A percentile compares a stretch with the other conserved stretches of the same genome.
Evolutionary conservation across 1,140 invertebrate genomes (phyloP).

Genomic region (Drosophila elegans): DNA sequence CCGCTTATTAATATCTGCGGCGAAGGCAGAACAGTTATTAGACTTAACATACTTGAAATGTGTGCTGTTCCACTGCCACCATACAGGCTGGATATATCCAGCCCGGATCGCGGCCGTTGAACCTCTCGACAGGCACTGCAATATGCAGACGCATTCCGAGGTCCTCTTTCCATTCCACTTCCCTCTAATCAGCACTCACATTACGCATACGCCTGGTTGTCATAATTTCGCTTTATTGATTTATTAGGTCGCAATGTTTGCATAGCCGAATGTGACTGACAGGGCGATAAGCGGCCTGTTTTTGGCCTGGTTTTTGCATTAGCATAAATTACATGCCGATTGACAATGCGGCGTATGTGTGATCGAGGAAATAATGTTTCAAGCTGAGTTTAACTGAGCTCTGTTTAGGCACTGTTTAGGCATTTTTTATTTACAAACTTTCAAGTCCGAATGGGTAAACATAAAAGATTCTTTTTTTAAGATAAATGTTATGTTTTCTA

Average conservation of each 20-base stretch:
- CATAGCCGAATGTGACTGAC: slow-evolving; percentile 42
- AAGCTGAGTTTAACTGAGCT: slow-evolving; percentile 1
- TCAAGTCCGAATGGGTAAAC: too few species aligned
- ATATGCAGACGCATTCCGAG: slow-evolving; percentile 1
- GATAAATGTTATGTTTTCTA: too few species aligned
- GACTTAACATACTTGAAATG: slow-evolving; percentile 52
- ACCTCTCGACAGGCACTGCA: slow-evolving; percentile 2
- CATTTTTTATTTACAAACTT: not conserved
- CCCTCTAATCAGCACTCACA: slow-evolving; percentile 53
- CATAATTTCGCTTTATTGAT: slow-evolving; percentile 65
- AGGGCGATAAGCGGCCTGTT: slow-evolving; percentile 45
- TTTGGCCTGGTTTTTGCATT: slow-evolving; percentile 58
- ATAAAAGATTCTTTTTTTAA: too few species aligned
- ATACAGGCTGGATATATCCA: too few species aligned
- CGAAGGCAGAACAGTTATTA: slow-evolving; percentile 65
- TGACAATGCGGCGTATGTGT: slow-evolving; percentile 14
- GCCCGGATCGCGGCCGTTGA: slow-evolving; percentile 24
- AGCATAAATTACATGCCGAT: slow-evolving; percentile 56
- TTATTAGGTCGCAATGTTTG: slow-evolving; percentile 57
- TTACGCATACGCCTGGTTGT: slow-evolving; percentile 63
- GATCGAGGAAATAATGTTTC: not conserved
- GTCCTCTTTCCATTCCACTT: not conserved
- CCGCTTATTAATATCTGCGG: slow-evolving; percentile 74
- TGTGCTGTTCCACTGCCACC: slow-evolving; percentile 20
- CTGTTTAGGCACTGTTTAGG: not conserved